A percentile compares a stretch with the other conserved stretches of the same genome.
Evolutionary conservation across 2,113 vertebrate genomes (phyloP).

Genomic region (Pomatorhinus ruficollis): DNA sequence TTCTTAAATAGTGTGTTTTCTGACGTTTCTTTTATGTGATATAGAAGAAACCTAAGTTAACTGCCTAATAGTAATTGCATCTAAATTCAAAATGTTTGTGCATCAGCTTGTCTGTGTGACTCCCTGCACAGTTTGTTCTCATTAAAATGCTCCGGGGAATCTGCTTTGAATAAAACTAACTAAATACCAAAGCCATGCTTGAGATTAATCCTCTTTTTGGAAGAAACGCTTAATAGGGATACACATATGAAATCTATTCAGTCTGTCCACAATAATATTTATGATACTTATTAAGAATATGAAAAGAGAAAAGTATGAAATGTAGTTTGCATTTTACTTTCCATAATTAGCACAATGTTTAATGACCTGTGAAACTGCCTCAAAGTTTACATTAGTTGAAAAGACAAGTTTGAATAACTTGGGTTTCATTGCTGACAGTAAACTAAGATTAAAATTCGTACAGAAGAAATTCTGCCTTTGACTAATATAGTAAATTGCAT

Average conservation of each 20-base stretch:
- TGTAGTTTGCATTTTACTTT: slow-evolving; percentile 17
- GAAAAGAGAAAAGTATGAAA: slow-evolving; percentile 33
- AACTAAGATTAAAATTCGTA: background rate
- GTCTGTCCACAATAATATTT: slow-evolving; percentile 18
- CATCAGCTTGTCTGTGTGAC: slow-evolving; percentile 12
- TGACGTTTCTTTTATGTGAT: background rate
- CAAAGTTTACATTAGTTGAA: slow-evolving; percentile 42
- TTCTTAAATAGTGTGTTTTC: background rate
- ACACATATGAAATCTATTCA: background rate
- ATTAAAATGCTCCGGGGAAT: slow-evolving; percentile 41
- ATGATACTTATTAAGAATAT: slow-evolving; percentile 31
- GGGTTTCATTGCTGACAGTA: background rate
- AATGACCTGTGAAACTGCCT: background rate
- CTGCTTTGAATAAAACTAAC: slow-evolving; percentile 39
- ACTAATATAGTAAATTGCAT: background rate
- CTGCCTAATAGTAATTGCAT: background rate
- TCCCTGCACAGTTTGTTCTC: slow-evolving; percentile 23
- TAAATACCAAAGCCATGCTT: slow-evolving; percentile 44
- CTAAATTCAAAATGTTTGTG: slow-evolving; percentile 63
- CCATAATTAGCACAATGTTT: background rate
- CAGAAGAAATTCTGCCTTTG: background rate
- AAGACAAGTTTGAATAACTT: slow-evolving; percentile 19
- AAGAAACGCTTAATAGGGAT: slow-evolving; percentile 33
- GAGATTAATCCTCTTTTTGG: slow-evolving; percentile 36
- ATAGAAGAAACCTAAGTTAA: background rate